Evolutionary conservation across 37 sponge, comb jelly and placozoan genomes (phyloP).

Genomic region (Ianthella basta): DNA sequence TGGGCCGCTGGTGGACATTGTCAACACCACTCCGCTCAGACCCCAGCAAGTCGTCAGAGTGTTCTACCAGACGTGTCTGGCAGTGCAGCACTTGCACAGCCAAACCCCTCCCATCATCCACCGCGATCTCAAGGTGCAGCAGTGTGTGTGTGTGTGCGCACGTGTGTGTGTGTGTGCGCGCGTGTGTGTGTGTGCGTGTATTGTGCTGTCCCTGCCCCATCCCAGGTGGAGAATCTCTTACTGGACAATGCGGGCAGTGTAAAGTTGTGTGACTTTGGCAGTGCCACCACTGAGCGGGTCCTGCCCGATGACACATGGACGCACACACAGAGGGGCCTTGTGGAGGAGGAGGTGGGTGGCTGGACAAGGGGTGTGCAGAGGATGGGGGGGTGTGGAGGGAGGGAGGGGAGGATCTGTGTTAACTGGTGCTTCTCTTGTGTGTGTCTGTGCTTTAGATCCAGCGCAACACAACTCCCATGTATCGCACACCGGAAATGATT

Average conservation of each 20-base stretch:
- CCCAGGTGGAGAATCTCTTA: constrained; percentile 90
- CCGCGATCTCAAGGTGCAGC: constrained; percentile 90
- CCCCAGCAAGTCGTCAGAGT: constrained; percentile 78
- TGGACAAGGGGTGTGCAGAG: neutral
- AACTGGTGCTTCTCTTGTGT: neutral
- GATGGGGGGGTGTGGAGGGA: constrained; percentile 74
- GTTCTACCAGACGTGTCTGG: constrained; percentile 85
- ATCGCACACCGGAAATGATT: constrained; percentile 96
- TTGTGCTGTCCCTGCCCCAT: neutral
- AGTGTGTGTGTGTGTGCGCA: neutral
- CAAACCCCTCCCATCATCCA: constrained; percentile 89
- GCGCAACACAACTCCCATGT: constrained; percentile 96
- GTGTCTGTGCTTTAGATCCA: constrained; percentile 69
- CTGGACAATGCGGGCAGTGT: constrained; percentile 65
- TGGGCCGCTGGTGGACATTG: constrained; percentile 50
- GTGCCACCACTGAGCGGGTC: constrained; percentile 81
- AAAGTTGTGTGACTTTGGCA: constrained; percentile 98
- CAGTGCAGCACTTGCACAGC: constrained; percentile 89
- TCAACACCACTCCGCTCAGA: constrained; percentile 42
- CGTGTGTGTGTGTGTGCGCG: neutral
- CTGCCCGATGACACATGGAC: constrained; percentile 86
- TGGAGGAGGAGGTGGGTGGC: constrained; percentile 86
- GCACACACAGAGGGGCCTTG: constrained; percentile 74
- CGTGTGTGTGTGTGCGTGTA: too few species aligned
- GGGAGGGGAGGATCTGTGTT: constrained; percentile 47